Percentiles rank a stretch among this genome's conserved stretches.
Evolutionary conservation across 2,888 invertebrate genomes (phyloP).

Genomic region (Cyclophora punctaria): DNA sequence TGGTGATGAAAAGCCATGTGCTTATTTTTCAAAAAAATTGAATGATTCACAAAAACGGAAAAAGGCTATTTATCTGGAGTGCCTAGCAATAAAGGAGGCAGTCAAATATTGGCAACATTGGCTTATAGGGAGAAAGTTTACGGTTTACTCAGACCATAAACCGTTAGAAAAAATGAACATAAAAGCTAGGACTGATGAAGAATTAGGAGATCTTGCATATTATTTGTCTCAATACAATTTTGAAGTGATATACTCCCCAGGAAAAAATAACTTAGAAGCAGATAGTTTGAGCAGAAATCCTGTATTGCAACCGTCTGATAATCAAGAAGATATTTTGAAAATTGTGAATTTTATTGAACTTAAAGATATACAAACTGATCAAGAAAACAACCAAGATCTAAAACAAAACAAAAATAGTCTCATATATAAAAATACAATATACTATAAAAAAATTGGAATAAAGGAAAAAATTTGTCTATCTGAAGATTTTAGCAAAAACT

Average conservation of each 20-base stretch:
- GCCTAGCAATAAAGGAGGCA: no score
- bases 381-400: conserved; percentile 10
- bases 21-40: no score
- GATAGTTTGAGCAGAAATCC: no score
- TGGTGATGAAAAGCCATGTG: neutral
- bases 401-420: conserved; percentile 8
- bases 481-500: conserved; percentile 1
- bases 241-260: conserved; percentile 18
- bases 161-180: no score
- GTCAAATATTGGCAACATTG: no score
- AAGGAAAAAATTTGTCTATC: conserved; percentile 1
- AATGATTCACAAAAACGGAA: neutral
- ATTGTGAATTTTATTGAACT: conserved; percentile 17
- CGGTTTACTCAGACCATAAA: no score
- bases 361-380: no score
- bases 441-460: conserved; percentile 9
- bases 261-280: no score
- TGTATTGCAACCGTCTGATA: conserved; percentile 7
- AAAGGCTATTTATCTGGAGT: conserved; percentile 15
- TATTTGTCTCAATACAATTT: conserved; percentile 28
- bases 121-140: no score
- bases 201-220: no score
- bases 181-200: no score
- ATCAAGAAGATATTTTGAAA: conserved; percentile 18
- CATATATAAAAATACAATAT: no score